A percentile compares a stretch with the other conserved stretches of the same genome.
phyloP scores from a whole-genome alignment of 2,797 vertebrate species.

The Lithobates sylvaticus region DNA sequence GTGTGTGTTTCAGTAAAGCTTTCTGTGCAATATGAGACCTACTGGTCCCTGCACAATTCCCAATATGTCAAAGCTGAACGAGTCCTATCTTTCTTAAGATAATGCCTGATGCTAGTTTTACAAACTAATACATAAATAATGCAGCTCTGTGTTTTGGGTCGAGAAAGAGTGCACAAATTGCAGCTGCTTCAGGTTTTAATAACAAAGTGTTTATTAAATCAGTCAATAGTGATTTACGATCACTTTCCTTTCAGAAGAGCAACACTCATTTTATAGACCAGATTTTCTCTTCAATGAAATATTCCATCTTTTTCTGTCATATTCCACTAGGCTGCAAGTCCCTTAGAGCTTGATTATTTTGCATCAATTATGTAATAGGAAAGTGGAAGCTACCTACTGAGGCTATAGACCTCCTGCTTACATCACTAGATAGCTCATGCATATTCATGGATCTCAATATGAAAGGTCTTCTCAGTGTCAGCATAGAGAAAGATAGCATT shows the following conservation, averaged over 20 bases:
- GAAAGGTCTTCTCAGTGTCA: constrained; percentile 18
- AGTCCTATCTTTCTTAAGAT: too few relatives aligned
- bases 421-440: constrained; percentile 28
- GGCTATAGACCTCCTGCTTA: constrained; percentile 12
- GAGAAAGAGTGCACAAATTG: not conserved
- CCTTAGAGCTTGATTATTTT: constrained; percentile 36
- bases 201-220: not conserved
- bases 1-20: not conserved
- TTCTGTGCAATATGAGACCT: not conserved
- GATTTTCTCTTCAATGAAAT: not conserved
- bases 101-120: not conserved
- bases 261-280: not conserved
- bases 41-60: not conserved
- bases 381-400: constrained; percentile 24
- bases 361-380: constrained; percentile 34
- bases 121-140: not conserved
- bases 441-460: constrained; percentile 25
- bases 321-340: constrained; percentile 8
- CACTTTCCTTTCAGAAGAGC: not conserved
- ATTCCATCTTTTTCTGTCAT: constrained; percentile 12
- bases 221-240: not conserved
- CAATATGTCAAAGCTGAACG: not conserved
- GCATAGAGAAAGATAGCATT: not conserved
- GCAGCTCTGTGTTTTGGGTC: not conserved
- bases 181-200: constrained; percentile 1